Base-by-base conservation (phyloP, 2,888 invertebrate species). In the Marronus borbonicus region DNA sequence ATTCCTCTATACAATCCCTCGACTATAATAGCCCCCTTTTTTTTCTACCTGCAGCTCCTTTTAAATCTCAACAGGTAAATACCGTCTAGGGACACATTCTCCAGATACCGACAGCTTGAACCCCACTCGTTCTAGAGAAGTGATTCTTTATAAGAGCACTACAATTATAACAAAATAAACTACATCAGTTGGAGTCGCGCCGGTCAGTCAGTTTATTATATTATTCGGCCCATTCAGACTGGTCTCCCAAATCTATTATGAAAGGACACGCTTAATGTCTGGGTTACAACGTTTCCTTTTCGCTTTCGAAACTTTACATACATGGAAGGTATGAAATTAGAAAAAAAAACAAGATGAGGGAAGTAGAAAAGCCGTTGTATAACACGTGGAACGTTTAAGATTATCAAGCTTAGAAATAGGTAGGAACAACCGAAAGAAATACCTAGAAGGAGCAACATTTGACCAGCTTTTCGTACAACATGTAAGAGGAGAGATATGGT, bases 91-190 rank as follows among this genome's bases (percentile, higher is more conserved):
- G 55, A 58, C 55, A 20, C 55, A 58, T 58, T 58, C 55, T 58
- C 55, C 17, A 20, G 55, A 58, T 58, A 58, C 17, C 55, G 55
- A 55, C 55, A 14, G n/a, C 20, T 17, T 58, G 8, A 20, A 58
- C 10, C 8, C n/a, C 14, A 58, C 55, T 44, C 44, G 44, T 44
- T 17, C 3, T 58, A 2, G 17, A 58, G 55, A 58, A 58, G 20
- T 17, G 55, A 58, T 58, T 58, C 20, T 58, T 20, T 58, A 58
- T 58, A 20, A 17, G 55, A 8, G 55, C 55, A 58, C 55, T 17
- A 58, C 55, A 58, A 58, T 58, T 58, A 58, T 58, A 58, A 58
- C 55, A 20, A 58, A 58, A 58, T 58, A 20, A 20, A 20, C 55
- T 58, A 58, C 55, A 17, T 3, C 17, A 20, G 17, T 20, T 10